These are phyloP conservation scores for Eira barbara DNA, from an alignment of 2,113 vertebrate genomes.

Conservation along the genomic window DNA sequence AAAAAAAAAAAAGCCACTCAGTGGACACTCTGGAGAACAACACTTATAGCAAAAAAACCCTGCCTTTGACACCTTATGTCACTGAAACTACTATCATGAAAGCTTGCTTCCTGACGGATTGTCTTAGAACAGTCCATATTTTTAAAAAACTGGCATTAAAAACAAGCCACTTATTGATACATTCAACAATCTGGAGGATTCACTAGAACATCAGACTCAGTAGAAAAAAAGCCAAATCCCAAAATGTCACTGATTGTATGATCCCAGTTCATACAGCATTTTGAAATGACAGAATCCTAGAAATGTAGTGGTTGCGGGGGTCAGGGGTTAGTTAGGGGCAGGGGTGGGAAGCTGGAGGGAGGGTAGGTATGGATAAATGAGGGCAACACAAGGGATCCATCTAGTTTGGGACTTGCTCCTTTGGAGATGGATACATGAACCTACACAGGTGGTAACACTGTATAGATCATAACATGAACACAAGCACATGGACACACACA, in stretches of 20 bases:
- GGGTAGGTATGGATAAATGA: neutral
- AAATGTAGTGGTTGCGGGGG: neutral
- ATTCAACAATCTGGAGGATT: neutral
- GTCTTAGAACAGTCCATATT: neutral
- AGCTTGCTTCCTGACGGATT: neutral
- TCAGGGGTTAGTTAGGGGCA: too few relatives aligned
- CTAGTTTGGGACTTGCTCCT: neutral
- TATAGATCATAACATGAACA: neutral
- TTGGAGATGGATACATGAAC: neutral
- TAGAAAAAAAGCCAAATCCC: neutral
- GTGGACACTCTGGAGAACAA: constrained; percentile 48
- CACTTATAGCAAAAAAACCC: constrained; percentile 9
- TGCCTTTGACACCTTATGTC: neutral
- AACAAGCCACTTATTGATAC: neutral
- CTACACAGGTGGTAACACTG: neutral
- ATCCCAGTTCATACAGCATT: neutral
- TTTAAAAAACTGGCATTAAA: neutral
- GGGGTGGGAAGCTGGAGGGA: neutral
- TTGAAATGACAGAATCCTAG: neutral
- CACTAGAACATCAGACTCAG: neutral
- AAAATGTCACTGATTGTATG: neutral
- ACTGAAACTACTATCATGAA: neutral
- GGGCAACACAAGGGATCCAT: too few relatives aligned
- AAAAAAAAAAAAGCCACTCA: neutral
- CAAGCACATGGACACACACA: neutral